A percentile compares a stretch with the other conserved stretches of the same genome.
phyloP scores from a whole-genome alignment of 2,797 vertebrate species.

The Melanotaenia trifasciata region DNA sequence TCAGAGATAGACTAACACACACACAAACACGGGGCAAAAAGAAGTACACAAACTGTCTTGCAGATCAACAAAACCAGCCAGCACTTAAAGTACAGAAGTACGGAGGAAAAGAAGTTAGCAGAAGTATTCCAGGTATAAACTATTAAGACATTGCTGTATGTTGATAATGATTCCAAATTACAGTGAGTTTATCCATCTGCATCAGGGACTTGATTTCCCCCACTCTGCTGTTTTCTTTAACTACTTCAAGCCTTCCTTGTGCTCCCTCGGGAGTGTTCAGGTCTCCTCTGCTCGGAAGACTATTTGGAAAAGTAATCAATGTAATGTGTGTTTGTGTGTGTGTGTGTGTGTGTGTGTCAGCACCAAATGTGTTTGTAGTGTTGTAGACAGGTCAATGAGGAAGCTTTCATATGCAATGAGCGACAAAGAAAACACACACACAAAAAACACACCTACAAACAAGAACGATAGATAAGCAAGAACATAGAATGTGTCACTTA shows the following conservation, averaged over 20 bases:
- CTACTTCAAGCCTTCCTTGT: slow-evolving; percentile 33
- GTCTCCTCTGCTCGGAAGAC: slow-evolving; percentile 33
- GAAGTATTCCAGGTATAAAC: slow-evolving; percentile 7
- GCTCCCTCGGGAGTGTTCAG: slow-evolving; percentile 55
- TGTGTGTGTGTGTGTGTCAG: slow-evolving; percentile 40
- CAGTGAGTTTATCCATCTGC: slow-evolving; percentile 29
- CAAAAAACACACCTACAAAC: slow-evolving; percentile 6
- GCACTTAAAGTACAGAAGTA: background rate
- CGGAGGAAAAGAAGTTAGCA: background rate
- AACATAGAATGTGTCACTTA: slow-evolving; percentile 24
- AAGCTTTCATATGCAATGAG: slow-evolving; percentile 36
- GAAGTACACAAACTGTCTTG: slow-evolving; percentile 5
- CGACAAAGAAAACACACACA: slow-evolving; percentile 29
- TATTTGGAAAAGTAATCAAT: slow-evolving; percentile 71
- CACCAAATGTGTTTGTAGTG: slow-evolving; percentile 55
- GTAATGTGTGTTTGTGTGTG: slow-evolving; percentile 53
- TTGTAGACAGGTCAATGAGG: slow-evolving; percentile 59
- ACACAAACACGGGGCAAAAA: slow-evolving; percentile 8
- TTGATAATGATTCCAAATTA: slow-evolving; percentile 21
- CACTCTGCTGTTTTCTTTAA: slow-evolving; percentile 42
- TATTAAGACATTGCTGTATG: background rate
- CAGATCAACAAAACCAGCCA: background rate
- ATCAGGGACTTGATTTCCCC: slow-evolving; percentile 31
- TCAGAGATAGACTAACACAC: slow-evolving; percentile 49
- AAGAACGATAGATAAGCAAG: background rate